Evolutionary conservation across 2,888 invertebrate species (phyloP), one percentile per base, ranked within the genome.

Genomic region (Synanthedon myopaeformis): DNA sequence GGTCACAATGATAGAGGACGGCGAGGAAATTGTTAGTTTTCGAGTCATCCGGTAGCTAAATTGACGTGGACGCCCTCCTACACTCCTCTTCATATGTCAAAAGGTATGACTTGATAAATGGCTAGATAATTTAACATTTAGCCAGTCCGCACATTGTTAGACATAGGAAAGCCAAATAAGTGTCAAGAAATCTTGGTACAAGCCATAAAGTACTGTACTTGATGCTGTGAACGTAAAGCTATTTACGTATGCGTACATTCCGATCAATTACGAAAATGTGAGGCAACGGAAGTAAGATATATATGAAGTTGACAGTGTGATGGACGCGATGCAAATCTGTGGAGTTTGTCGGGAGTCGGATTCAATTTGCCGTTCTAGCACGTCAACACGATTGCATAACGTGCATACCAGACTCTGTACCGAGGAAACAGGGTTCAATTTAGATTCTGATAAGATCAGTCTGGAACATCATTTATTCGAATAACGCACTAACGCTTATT

Each of bases 251-350:
- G 66, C 66, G 72, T 65, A 63, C 75, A 77, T 79, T 77, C 74
- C 74, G 70, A 58, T 49, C 68, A 72, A 74, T 74, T 70, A 74
- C 61, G 62, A 66, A 69, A 72, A 69, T 66, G 65, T 68, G 66
- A 59, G 67, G 61, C 65, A 65, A 61, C 76, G 77, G 76, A 80
- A 79, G 73, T 72, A 67, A 76, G 68, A 70, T 67, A 69, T 69
- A 69, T 69, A 69, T 68, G 68, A 69, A 76, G 76, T 74, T 75
- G 79, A 79, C 78, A 74, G 68, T 66, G 66, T 67, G 69, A 70
- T 72, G 71, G 72, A 79, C 74, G 75, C 72, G 69, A 75, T 77
- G 81, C 79, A 82, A 84, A 83, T 83, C 83, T 79, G 78, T 73
- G 74, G 69, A 68, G 65, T 67, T 65, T 67, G 64, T 51, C 48